These are phyloP conservation scores for Petrocephalus sullivani DNA, from an alignment of 2,797 vertebrate species.

Conservation along the genomic window DNA sequence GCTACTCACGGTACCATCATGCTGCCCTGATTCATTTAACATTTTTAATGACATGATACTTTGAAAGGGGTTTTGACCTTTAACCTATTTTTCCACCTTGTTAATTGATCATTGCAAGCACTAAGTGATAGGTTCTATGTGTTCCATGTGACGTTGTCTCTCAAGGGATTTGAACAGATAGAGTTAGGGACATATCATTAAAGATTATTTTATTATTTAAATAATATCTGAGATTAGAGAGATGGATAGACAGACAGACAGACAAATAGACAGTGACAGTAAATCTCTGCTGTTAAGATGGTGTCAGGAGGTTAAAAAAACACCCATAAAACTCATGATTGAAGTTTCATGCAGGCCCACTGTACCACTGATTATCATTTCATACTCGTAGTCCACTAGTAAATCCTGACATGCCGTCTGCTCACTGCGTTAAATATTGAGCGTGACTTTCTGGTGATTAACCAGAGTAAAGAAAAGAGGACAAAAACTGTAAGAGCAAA, in stretches of 20 bases:
- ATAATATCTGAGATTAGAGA: background rate
- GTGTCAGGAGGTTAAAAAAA: too few relatives aligned
- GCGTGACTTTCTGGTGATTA: too few relatives aligned
- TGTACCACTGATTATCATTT: too few relatives aligned
- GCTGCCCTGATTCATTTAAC: background rate
- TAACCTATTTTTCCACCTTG: background rate
- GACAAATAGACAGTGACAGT: too few relatives aligned
- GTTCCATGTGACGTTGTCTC: background rate
- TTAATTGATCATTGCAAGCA: background rate
- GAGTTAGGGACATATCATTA: background rate
- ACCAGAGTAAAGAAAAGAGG: too few relatives aligned
- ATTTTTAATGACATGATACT: conserved; percentile 18
- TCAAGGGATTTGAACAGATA: background rate
- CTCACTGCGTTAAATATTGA: too few relatives aligned
- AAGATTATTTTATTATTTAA: background rate
- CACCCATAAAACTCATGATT: too few relatives aligned
- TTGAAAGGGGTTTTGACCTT: background rate
- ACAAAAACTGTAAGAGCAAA: too few relatives aligned
- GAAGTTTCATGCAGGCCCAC: too few relatives aligned
- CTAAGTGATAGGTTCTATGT: background rate
- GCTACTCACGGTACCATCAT: background rate
- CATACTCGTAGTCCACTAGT: too few relatives aligned
- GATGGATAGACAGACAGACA: background rate
- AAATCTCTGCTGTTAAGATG: too few relatives aligned
- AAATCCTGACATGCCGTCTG: too few relatives aligned